Conservation (phyloP, 2,888 invertebrate species). For the Catonia carolina region DNA sequence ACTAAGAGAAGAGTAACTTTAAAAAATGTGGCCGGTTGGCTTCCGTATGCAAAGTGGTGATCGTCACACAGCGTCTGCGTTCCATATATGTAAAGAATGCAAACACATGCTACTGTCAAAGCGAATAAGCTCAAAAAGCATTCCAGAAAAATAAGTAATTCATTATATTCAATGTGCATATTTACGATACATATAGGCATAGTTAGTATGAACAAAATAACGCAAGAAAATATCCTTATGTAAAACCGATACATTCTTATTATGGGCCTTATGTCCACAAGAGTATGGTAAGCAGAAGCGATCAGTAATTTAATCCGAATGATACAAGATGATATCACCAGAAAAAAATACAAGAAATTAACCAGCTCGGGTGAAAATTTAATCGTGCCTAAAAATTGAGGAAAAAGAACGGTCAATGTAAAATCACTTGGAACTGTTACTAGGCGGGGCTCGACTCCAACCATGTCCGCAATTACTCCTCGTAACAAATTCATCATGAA, state of each 20-base stretch:
- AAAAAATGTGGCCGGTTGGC: not conserved
- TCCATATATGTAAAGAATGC: constrained; percentile 2
- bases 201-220: not conserved
- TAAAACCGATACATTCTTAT: not conserved
- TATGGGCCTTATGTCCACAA: not conserved
- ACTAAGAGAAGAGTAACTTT: not conserved
- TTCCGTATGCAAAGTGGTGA: constrained; percentile 3
- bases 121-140: too few species aligned
- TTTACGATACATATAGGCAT: not conserved
- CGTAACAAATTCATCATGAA: not conserved
- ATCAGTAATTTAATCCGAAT: not conserved
- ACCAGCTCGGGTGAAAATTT: not conserved
- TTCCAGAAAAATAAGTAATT: not conserved
- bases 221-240: not conserved
- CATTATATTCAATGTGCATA: not conserved
- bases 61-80: not conserved
- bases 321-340: not conserved
- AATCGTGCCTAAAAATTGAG: not conserved
- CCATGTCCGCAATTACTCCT: not conserved
- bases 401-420: not conserved
- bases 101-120: not conserved
- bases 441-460: not conserved
- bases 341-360: too few species aligned
- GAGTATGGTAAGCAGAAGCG: not conserved
- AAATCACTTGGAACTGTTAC: not conserved